A percentile compares a stretch with the other conserved stretches of the same genome.
phyloP scores from a whole-genome alignment of 1,140 invertebrate species.

The Drosophila rufa region DNA sequence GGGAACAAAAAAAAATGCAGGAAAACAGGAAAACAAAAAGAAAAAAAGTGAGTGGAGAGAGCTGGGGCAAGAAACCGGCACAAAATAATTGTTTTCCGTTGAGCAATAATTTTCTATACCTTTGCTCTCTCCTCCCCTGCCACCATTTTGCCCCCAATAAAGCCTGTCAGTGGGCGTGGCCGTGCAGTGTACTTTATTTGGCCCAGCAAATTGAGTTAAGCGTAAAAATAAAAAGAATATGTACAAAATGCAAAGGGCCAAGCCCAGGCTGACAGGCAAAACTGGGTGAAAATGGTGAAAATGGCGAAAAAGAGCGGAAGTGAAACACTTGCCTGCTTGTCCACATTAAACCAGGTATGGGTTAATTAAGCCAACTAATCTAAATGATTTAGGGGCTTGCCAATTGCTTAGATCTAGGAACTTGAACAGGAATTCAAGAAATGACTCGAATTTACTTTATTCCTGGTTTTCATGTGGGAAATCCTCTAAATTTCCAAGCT shows the following conservation, averaged over 20 bases:
- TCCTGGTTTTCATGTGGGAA: no score
- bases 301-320: conserved; percentile 30
- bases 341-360: conserved; percentile 29
- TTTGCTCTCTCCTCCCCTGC: background rate
- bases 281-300: conserved; percentile 29
- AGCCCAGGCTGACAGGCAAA: conserved; percentile 38
- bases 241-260: conserved; percentile 23
- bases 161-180: conserved; percentile 50
- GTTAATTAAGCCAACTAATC: conserved; percentile 35
- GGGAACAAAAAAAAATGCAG: background rate
- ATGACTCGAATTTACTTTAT: no score
- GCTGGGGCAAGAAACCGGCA: conserved; percentile 42
- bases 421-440: background rate
- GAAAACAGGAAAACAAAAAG: conserved; percentile 3
- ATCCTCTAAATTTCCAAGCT: no score
- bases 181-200: conserved; percentile 35
- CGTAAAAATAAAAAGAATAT: conserved; percentile 45
- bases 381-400: conserved; percentile 22
- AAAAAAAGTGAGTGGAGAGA: no score
- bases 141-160: conserved; percentile 36
- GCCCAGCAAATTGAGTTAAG: conserved; percentile 70
- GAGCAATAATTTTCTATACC: conserved; percentile 81
- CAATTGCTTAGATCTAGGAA: no score
- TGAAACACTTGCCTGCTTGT: conserved; percentile 42
- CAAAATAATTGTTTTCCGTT: conserved; percentile 81